Percentiles rank a stretch among this genome's conserved stretches.
Evolutionary conservation across 92 coral and sea anemone species (phyloP).

Genomic region (Isaurus tuberculatus): DNA sequence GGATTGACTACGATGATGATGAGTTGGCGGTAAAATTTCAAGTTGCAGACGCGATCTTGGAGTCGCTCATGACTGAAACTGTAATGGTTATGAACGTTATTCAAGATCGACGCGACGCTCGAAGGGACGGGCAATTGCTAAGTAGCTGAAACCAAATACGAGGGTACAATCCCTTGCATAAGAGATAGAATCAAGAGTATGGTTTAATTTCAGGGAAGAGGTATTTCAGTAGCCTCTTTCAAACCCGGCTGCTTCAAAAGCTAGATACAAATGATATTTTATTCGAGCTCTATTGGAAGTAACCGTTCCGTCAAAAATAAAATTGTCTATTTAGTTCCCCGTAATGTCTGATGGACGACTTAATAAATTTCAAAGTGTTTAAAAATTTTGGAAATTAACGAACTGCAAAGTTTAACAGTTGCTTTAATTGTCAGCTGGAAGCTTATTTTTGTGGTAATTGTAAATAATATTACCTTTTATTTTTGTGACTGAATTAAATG

Average conservation of each 20-base stretch:
- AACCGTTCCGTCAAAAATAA: too few species aligned
- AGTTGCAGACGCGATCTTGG: slow-evolving; percentile 97
- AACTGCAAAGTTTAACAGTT: neutral
- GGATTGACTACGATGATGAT: slow-evolving; percentile 98
- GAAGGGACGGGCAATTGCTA: slow-evolving; percentile 52
- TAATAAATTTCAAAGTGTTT: neutral
- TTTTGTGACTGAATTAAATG: slow-evolving; percentile 42
- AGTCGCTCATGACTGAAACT: slow-evolving; percentile 86
- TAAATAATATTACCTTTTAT: slow-evolving; percentile 45
- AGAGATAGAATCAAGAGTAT: too few species aligned
- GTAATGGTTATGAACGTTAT: slow-evolving; percentile 95
- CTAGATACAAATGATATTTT: neutral
- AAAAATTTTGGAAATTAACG: neutral
- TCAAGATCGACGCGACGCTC: slow-evolving; percentile 77
- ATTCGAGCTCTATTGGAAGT: neutral
- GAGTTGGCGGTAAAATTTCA: slow-evolving; percentile 96
- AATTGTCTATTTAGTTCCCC: neutral
- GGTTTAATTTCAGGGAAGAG: too few species aligned
- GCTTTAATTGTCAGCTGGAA: slow-evolving; percentile 1
- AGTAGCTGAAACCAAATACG: neutral
- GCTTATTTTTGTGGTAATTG: slow-evolving; percentile 46
- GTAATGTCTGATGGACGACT: neutral
- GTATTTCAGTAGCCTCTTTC: too few species aligned
- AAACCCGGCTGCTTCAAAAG: neutral
- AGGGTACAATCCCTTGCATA: too few species aligned